Evolutionary conservation across 2,888 invertebrate species (phyloP), one percentile per base, ranked within the genome.

Genomic region (Agonopterix alstromeriana): DNA sequence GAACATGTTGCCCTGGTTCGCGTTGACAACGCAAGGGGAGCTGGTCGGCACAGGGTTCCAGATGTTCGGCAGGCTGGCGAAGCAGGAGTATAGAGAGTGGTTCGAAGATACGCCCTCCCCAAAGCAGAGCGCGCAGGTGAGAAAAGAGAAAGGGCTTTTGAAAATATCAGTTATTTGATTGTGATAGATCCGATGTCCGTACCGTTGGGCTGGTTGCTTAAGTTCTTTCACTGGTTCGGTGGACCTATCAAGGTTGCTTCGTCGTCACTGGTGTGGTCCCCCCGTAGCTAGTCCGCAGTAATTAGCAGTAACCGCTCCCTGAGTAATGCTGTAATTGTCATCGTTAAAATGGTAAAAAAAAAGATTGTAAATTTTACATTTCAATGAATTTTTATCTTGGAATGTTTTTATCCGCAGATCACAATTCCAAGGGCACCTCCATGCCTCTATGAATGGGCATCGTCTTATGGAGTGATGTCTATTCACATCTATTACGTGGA

Each of bases 401-500:
- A 27, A 27, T 27, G 27, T 17, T 17, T 17, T 45, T 43, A 38
- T 48, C 61, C 49, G 9, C 61, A 80, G 82, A 55, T 73, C 43
- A 63, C 76, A 2, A 56, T 75, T 5, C 79, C 81, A 0, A 55
- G 61, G 12, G 76, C 70, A 2, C 78, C 82, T 0, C 52, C 66
- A 0, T 84, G 82, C 50, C 61, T 77, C 4, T 55, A 66, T n/a
- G 69, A 77, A 10, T 62, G 67, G 65, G 60, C 60, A 1, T 56
- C 61, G 5, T 60, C 57, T 0, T 68, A 74, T 51, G 73, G 76
- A 0, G 50, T 72, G 0, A 56, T 79, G 3, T 71, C 74, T 3
- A 60, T 79, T 1, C 83, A 84, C 55, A 73, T 84, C 48, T 84
- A 82, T 65, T 82, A 73, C 58, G 64, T 79, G 43, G 72, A 77